These are phyloP conservation scores for Taxidea taxus DNA, from an alignment of 2,113 vertebrate genomes.

Conservation along the genomic window DNA sequence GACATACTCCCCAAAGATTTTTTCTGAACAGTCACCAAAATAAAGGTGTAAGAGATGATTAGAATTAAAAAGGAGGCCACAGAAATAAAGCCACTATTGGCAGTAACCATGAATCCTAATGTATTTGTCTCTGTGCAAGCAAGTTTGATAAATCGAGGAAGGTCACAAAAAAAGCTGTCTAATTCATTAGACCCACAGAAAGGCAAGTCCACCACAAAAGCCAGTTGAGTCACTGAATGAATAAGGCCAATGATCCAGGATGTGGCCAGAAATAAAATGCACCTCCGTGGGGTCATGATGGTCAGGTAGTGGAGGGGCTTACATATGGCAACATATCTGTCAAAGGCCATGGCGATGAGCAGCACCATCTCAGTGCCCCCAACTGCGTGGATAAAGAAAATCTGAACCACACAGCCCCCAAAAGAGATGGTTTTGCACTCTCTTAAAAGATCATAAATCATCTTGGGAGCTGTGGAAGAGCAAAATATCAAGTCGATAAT, in stretches of 20 bases:
- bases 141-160: constrained; percentile 53
- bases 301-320: constrained; percentile 48
- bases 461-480: constrained; percentile 38
- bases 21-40: constrained; percentile 54
- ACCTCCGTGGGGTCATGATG: constrained; percentile 20
- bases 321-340: constrained; percentile 48
- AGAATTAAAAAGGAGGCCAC: constrained; percentile 43
- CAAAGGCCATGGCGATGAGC: constrained; percentile 54
- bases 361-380: constrained; percentile 50
- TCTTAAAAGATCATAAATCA: constrained; percentile 59
- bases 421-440: constrained; percentile 51
- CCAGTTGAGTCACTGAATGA: constrained; percentile 41
- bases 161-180: constrained; percentile 66
- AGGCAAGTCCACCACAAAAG: constrained; percentile 55
- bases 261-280: constrained; percentile 25
- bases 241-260: constrained; percentile 57
- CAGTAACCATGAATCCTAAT: constrained; percentile 51
- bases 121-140: constrained; percentile 33
- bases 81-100: constrained; percentile 59
- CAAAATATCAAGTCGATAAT: constrained; percentile 44
- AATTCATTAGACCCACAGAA: constrained; percentile 65
- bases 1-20: background rate
- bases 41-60: constrained; percentile 54
- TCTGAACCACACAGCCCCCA: constrained; percentile 35
- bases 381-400: constrained; percentile 45